These are phyloP conservation scores for Nebria ingens DNA, from an alignment of 1,140 invertebrate species.

Conservation along the genomic window DNA sequence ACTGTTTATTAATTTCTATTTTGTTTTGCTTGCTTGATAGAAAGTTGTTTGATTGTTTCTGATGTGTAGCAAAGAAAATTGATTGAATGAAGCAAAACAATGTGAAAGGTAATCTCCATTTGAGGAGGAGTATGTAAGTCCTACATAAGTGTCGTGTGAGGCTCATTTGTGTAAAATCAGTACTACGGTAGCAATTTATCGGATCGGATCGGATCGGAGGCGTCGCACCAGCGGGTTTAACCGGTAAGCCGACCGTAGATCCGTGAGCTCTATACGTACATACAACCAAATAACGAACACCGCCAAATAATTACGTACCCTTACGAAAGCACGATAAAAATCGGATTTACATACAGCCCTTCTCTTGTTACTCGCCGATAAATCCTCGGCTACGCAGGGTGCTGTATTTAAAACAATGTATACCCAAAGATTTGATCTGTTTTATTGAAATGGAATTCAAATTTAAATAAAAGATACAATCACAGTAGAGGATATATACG, in stretches of 20 bases:
- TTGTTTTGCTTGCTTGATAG: too few relatives aligned
- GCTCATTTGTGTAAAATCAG: slow-evolving; percentile 4
- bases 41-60: too few relatives aligned
- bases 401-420: too few relatives aligned
- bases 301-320: background rate
- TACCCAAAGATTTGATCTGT: background rate
- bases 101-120: too few relatives aligned
- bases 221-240: slow-evolving; percentile 1
- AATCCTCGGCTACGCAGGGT: too few relatives aligned
- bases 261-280: background rate
- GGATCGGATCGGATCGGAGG: background rate
- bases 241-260: too few relatives aligned
- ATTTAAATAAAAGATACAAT: background rate
- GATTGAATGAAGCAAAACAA: too few relatives aligned
- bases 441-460: background rate
- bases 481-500: too few relatives aligned
- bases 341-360: background rate
- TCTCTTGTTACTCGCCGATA: background rate
- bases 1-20: too few relatives aligned
- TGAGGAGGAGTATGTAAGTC: too few relatives aligned
- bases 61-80: too few relatives aligned
- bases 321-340: background rate
- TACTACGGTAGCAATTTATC: background rate
- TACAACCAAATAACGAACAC: background rate
- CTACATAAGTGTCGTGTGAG: too few relatives aligned